Evolutionary conservation across 2,113 vertebrate species (phyloP).

Genomic region (Elgaria multicarinata): DNA sequence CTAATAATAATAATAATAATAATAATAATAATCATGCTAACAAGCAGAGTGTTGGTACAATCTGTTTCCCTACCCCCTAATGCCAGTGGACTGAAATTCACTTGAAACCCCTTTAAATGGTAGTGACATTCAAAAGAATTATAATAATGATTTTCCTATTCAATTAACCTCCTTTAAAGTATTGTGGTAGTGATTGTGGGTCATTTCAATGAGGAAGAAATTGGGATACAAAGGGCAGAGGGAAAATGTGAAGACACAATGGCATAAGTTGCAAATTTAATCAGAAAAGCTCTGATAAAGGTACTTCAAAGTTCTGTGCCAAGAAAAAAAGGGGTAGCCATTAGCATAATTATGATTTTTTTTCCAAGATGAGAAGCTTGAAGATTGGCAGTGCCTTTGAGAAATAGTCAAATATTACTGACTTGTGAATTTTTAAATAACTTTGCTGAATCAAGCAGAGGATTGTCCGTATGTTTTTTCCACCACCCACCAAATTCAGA

Average conservation of each 20-base stretch:
- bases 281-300: constrained; percentile 49
- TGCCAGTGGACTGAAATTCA: constrained; percentile 27
- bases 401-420: not conserved
- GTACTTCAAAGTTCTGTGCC: constrained; percentile 29
- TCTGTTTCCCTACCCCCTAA: not conserved
- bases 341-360: constrained; percentile 50
- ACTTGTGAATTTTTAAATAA: constrained; percentile 31
- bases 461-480: not conserved
- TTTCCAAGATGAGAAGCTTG: constrained; percentile 37
- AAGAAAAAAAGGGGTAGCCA: not conserved
- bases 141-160: constrained; percentile 32
- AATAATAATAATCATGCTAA: not conserved
- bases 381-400: constrained; percentile 1
- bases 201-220: constrained; percentile 44
- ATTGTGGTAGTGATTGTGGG: constrained; percentile 25
- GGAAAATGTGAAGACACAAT: constrained; percentile 23
- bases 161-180: constrained; percentile 57
- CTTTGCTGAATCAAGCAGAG: not conserved
- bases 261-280: constrained; percentile 45
- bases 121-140: constrained; percentile 45
- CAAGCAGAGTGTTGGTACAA: not conserved
- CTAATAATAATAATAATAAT: not conserved
- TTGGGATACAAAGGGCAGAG: constrained; percentile 1
- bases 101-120: constrained; percentile 13
- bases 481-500: not conserved